These are phyloP conservation scores for Lasaia peninsularis DNA, from an alignment of 1,140 invertebrate genomes.

Conservation along the genomic window DNA sequence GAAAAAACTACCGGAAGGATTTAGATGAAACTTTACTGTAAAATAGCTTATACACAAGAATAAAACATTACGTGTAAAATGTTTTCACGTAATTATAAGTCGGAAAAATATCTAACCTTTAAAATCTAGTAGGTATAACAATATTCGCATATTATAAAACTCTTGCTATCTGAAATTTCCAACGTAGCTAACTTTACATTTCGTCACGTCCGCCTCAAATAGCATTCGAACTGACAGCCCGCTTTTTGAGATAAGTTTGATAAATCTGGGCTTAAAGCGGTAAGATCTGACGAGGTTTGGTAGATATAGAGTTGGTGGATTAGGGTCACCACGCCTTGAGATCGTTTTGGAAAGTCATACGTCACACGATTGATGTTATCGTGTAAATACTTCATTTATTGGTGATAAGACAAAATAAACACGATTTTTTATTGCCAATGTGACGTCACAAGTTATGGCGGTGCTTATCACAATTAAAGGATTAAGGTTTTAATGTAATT, in stretches of 20 bases:
- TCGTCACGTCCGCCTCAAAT: constrained; percentile 37
- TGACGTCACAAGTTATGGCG: constrained; percentile 3
- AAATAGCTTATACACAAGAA: too few relatives aligned
- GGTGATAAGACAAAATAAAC: constrained; percentile 21
- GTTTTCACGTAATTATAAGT: too few relatives aligned
- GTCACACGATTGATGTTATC: constrained; percentile 30
- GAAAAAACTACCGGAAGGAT: too few relatives aligned
- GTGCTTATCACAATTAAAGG: constrained; percentile 1
- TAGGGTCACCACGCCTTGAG: constrained; percentile 37
- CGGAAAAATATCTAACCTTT: too few relatives aligned
- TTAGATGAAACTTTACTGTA: too few relatives aligned
- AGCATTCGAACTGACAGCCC: constrained; percentile 43
- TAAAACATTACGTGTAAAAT: too few relatives aligned
- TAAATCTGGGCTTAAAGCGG: constrained; percentile 59
- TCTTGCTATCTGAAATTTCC: neutral
- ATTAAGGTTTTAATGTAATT: neutral
- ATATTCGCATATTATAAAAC: neutral
- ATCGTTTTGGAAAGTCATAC: constrained; percentile 25
- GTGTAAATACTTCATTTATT: constrained; percentile 25
- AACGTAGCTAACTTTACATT: constrained; percentile 30
- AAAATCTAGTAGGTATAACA: neutral
- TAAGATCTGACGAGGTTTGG: constrained; percentile 38
- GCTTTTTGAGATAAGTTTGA: constrained; percentile 41
- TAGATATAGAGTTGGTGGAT: constrained; percentile 33
- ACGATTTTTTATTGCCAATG: constrained; percentile 6